phyloP scores from a whole-genome alignment of 2,797 vertebrate genomes.

The Cirrhinus mrigala region DNA sequence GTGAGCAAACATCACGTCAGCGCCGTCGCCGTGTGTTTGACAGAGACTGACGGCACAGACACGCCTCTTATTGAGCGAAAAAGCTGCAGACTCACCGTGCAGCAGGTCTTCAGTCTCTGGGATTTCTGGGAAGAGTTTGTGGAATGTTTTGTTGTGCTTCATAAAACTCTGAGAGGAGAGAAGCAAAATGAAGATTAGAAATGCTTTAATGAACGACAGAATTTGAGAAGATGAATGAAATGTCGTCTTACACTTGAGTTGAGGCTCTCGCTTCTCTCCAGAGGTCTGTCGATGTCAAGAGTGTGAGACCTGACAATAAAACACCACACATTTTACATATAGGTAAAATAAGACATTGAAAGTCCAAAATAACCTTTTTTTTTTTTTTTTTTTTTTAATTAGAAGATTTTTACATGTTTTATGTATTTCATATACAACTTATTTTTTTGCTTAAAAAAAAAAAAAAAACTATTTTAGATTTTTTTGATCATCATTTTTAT shows the following conservation, averaged over 20 bases:
- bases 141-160: conserved; percentile 84
- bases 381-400: no score
- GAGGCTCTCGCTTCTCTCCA: conserved; percentile 66
- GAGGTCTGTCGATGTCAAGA: conserved; percentile 68
- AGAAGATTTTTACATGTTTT: no score
- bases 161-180: conserved; percentile 75
- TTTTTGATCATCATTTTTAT: no score
- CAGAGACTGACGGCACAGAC: not conserved
- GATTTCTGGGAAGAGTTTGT: conserved; percentile 84
- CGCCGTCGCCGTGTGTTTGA: not conserved
- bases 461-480: no score
- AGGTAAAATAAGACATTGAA: not conserved
- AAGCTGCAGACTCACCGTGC: conserved; percentile 72
- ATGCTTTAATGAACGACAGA: not conserved
- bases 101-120: conserved; percentile 78
- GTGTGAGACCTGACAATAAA: conserved; percentile 78
- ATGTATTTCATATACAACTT: no score
- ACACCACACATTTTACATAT: not conserved
- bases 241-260: conserved; percentile 73
- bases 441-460: no score
- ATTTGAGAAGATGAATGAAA: not conserved
- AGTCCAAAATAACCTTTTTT: no score
- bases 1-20: not conserved
- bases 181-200: not conserved
- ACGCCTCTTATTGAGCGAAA: not conserved